Base-by-base conservation (phyloP, 1,140 invertebrate species). In the Papilio machaon region DNA sequence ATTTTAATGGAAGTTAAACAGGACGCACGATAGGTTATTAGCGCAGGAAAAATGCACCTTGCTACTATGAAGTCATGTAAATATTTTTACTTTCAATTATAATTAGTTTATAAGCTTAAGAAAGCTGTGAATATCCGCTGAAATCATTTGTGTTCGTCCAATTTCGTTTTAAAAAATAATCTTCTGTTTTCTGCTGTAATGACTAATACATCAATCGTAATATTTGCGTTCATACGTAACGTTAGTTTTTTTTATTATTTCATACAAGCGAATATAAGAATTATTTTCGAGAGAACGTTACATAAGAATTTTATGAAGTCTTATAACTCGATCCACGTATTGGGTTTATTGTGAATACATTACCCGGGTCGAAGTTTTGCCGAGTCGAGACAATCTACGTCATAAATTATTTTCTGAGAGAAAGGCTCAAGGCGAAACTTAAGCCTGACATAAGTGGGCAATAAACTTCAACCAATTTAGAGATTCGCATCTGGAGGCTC, bases 361-460 rank as follows among this genome's bases (percentile, higher is more conserved):
- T 79, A 79, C 58, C n/a, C 77, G 35, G 60, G 77, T 79, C 58
- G 58, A 79, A 79, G 54, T 79, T 64, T 64, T 23, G 77, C 77
- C 35, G 35, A 90, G 88, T 90, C 86, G 88, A 90, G 88, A 91
- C 92, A 92, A 93, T 93, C 90, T 91, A 89, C 88, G 88, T 91
- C 89, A 92, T 94, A 94, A 91, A 93, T 94, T 92, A 94, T 94
- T 92, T 94, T 91, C 91, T 86, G 84, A 88, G 88, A 89, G 91
- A 92, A 92, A 92, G 86, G 90, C 91, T 90, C 87, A 90, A 88
- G 90, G 90, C 91, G 91, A 91, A 92, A 94, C 91, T 94, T 93
- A 94, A 94, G 92, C 92, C 91, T 91, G 92, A 94, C 93, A 94
- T 94, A 94, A 94, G 93, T 94, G 93, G 91, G 93, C 93, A 94